Percentiles rank a stretch among this genome's conserved stretches.
Conservation (phyloP, 2,113 vertebrate species). For the Pomatostomus ruficeps region DNA sequence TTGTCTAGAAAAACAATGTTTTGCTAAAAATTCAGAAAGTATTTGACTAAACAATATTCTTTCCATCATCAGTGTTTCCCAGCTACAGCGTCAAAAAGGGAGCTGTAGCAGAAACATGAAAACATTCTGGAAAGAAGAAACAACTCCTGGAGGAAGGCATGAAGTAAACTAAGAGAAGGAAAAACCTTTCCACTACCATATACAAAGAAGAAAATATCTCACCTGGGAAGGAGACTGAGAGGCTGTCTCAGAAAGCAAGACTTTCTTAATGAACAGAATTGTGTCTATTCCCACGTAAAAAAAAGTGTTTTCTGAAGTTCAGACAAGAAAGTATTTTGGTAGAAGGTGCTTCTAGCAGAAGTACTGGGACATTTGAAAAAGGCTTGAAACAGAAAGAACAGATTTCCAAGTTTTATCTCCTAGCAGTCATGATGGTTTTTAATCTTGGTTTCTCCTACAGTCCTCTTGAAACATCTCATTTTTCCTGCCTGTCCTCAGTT, state of each 20-base stretch:
- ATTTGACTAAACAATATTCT: not conserved
- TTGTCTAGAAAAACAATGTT: not conserved
- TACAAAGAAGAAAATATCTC: not conserved
- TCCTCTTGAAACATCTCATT: not conserved
- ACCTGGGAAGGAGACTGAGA: not conserved
- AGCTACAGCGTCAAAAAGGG: not conserved
- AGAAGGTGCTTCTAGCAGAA: not conserved
- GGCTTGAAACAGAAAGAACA: not conserved
- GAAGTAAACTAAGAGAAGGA: not conserved
- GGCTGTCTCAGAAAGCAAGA: not conserved
- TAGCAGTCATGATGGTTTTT: not conserved
- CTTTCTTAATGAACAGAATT: not conserved
- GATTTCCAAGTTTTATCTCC: not conserved
- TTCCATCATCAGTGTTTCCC: not conserved
- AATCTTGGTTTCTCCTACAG: not conserved
- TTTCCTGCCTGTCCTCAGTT: not conserved
- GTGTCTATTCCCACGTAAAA: not conserved
- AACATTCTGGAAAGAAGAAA: not conserved
- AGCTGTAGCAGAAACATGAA: rapidly evolving
- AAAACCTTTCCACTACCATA: not conserved
- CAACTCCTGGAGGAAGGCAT: not conserved
- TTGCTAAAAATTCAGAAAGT: not conserved
- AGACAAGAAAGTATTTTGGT: not conserved
- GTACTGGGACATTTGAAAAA: not conserved
- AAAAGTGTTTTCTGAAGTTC: not conserved